A percentile compares a stretch with the other conserved stretches of the same genome.
phyloP scores from a whole-genome alignment of 1,140 invertebrate species.

The Acromyrmex echinatior region DNA sequence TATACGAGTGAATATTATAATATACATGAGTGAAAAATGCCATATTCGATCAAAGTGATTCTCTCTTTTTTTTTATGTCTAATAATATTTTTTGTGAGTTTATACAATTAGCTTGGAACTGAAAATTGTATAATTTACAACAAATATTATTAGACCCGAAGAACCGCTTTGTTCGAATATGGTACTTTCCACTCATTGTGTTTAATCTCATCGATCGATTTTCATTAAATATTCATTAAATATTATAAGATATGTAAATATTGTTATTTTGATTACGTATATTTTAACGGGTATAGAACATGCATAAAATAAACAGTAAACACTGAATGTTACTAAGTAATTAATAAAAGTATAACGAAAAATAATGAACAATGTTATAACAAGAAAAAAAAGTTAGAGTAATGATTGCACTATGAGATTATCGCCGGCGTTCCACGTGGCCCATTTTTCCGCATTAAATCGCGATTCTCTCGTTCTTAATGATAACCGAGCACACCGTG shows the following conservation, averaged over 20 bases:
- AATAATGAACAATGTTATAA: background rate
- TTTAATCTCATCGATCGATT: no score
- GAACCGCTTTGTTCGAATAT: no score
- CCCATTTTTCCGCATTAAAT: slow-evolving; percentile 56
- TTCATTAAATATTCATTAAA: no score
- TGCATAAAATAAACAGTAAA: background rate
- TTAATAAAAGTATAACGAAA: slow-evolving; percentile 6
- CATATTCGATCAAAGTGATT: no score
- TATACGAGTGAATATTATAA: background rate
- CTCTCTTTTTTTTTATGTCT: no score
- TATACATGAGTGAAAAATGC: no score
- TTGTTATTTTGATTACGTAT: background rate
- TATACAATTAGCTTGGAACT: no score
- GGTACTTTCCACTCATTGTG: no score
- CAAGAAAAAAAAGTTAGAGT: background rate
- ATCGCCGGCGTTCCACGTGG: background rate
- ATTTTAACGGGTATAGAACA: background rate
- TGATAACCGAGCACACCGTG: slow-evolving; percentile 29
- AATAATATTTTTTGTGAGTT: no score
- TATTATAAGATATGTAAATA: slow-evolving; percentile 1
- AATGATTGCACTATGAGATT: slow-evolving; percentile 11
- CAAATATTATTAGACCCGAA: no score
- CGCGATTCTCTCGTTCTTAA: slow-evolving; percentile 48
- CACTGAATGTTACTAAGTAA: background rate
- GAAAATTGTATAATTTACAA: no score